Conservation (phyloP, 92 coral and sea anemone species). For the Virgularia gustaviana region DNA sequence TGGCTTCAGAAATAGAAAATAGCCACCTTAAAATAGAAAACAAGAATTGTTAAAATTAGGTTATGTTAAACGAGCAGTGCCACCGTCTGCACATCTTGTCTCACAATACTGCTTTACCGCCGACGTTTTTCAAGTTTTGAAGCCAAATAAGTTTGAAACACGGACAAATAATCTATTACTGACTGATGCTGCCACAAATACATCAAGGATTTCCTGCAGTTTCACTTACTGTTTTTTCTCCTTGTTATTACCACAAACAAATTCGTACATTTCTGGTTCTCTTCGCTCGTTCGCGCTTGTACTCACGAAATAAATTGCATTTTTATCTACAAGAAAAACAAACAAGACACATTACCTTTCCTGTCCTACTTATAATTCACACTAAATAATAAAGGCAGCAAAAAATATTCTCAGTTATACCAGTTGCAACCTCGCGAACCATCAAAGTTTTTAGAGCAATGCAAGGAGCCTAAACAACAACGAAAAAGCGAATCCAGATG, state of each 20-base stretch:
- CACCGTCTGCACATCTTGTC: neutral
- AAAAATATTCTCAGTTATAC: slow-evolving; percentile 4
- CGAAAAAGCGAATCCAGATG: neutral
- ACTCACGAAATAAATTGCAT: slow-evolving; percentile 89
- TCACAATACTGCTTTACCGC: neutral
- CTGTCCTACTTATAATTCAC: neutral
- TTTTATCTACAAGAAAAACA: slow-evolving; percentile 38
- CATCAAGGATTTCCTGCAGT: no score
- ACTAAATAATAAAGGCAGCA: neutral
- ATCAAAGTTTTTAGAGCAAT: slow-evolving; percentile 78
- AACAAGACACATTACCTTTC: neutral
- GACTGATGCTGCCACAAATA: no score
- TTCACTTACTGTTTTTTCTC: slow-evolving; percentile 81
- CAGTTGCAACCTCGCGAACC: slow-evolving; percentile 96
- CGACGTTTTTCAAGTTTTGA: no score
- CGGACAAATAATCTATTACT: no score
- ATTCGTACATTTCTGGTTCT: slow-evolving; percentile 98
- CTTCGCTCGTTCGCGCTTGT: slow-evolving; percentile 71
- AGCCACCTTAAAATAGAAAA: slow-evolving; percentile 66
- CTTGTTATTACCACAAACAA: slow-evolving; percentile 69
- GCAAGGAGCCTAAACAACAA: slow-evolving; percentile 69
- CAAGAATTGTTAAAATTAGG: neutral
- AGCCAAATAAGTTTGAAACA: no score
- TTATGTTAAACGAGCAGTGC: no score
- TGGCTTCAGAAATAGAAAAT: slow-evolving; percentile 69